phyloP scores from a whole-genome alignment of 2,113 vertebrate species.

The Perognathus longimembris region DNA sequence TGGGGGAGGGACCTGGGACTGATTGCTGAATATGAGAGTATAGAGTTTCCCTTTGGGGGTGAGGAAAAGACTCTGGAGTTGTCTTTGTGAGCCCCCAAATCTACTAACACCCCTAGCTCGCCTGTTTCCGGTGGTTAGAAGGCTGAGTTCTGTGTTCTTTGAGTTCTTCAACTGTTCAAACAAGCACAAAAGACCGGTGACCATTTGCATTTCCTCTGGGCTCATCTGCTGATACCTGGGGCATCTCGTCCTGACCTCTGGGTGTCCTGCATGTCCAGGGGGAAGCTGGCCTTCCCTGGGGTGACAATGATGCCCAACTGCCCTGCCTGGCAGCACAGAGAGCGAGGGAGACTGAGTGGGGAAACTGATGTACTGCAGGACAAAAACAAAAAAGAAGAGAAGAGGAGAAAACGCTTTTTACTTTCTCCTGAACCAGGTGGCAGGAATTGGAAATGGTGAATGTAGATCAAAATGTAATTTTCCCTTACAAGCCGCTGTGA shows the following conservation, averaged over 20 bases:
- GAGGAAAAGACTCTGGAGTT: not conserved
- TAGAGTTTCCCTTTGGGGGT: not conserved
- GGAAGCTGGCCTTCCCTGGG: too few species aligned
- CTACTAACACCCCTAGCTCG: not conserved
- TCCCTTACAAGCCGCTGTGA: constrained; percentile 66
- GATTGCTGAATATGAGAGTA: not conserved
- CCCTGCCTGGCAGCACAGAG: not conserved
- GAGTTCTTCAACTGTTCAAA: not conserved
- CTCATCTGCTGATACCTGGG: not conserved
- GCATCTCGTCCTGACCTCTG: not conserved
- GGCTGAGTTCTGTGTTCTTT: not conserved
- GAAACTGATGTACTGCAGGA: not conserved
- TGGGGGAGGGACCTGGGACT: fast-evolving
- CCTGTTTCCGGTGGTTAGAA: not conserved
- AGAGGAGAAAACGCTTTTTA: constrained; percentile 33
- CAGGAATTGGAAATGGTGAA: constrained; percentile 50
- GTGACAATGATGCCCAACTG: not conserved
- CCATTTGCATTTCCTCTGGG: not conserved
- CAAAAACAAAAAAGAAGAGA: not conserved
- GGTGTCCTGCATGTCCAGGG: not conserved
- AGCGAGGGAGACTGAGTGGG: not conserved
- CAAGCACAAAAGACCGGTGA: too few species aligned
- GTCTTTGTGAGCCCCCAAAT: not conserved
- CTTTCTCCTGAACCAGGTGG: constrained; percentile 64
- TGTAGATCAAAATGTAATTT: constrained; percentile 82